Evolutionary conservation across 2,113 vertebrate species (phyloP).

Genomic region (Rhabdornis inornatus): DNA sequence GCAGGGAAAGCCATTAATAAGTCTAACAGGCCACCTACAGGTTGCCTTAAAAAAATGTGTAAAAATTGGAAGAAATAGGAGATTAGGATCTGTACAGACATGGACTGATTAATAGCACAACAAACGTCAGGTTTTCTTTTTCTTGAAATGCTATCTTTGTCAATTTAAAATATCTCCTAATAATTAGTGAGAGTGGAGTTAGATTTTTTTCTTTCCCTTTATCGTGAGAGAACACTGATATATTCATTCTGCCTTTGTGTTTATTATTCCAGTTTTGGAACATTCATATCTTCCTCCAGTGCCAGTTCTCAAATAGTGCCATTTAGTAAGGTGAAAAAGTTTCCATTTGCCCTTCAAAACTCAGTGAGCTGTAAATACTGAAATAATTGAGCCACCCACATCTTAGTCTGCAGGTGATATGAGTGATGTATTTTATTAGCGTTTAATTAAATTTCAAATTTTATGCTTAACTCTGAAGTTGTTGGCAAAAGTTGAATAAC

Average conservation of each 20-base stretch:
- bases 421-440: constrained; percentile 39
- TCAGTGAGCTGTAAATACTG: constrained; percentile 35
- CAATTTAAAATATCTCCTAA: not conserved
- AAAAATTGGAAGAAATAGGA: not conserved
- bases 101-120: not conserved
- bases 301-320: not conserved
- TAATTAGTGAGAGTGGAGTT: not conserved
- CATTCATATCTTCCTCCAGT: not conserved
- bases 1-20: not conserved
- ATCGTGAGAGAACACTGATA: not conserved
- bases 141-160: not conserved
- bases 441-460: constrained; percentile 56
- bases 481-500: constrained; percentile 1
- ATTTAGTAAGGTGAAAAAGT: not conserved
- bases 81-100: not conserved
- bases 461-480: constrained; percentile 38
- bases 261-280: constrained; percentile 28
- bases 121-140: not conserved
- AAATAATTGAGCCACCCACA: constrained; percentile 40
- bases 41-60: not conserved
- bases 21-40: not conserved
- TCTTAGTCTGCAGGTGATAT: constrained; percentile 18
- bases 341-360: constrained; percentile 44
- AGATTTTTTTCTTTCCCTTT: not conserved
- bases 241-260: not conserved